Evolutionary conservation across 2,113 vertebrate species (phyloP), one percentile per base, ranked within the genome.

Genomic region (Benitochromis conjunctus): DNA sequence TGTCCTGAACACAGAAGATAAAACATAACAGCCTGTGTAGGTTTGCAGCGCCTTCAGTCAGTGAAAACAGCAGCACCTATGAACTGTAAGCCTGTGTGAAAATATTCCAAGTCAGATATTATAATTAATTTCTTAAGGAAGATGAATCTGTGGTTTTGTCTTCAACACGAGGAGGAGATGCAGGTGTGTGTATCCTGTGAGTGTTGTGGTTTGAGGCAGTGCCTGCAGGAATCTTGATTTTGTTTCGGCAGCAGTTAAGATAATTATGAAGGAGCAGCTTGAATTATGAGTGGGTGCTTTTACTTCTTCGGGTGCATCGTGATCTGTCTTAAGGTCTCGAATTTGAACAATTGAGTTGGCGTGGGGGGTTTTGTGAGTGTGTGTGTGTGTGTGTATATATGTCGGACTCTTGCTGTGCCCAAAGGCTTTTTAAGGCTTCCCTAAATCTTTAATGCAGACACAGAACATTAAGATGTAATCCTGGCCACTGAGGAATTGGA

Each of bases 401-500:
- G 29, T 62, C 1, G 1, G 31, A 21, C 1, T 36, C 36, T 71
- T n/a, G 80, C 74, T 76, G 16, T 74, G 71, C 56, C 62, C 5
- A 1, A 79, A 55, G 55, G n/a, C n/a, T 76, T 85, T 88, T 83
- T 46, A 76, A 89, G 55, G 5, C 46, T 54, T 29, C 16, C 60
- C 12, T 86, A 79, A 81, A 86, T 88, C 74, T 89, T 90, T 69
- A 84, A 87, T 86, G 80, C 53, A 78, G 46, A 85, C 62, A 36
- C 34, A 55, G 76, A 81, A 77, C 84, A 82, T 87, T 80, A 58
- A 53, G 82, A 85, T 85, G 82, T 90, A 77, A 85, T 89, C 84
- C 54, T 29, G 41, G 43, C 78, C 62, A 43, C 80, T 54, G 81
- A 78, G 53, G 74, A 43, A 48, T 62, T 89, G 91, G 87, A 88